A percentile compares a stretch with the other conserved stretches of the same genome.
Evolutionary conservation across 2,113 vertebrate species (phyloP).

Genomic region (Calyptomena viridis): DNA sequence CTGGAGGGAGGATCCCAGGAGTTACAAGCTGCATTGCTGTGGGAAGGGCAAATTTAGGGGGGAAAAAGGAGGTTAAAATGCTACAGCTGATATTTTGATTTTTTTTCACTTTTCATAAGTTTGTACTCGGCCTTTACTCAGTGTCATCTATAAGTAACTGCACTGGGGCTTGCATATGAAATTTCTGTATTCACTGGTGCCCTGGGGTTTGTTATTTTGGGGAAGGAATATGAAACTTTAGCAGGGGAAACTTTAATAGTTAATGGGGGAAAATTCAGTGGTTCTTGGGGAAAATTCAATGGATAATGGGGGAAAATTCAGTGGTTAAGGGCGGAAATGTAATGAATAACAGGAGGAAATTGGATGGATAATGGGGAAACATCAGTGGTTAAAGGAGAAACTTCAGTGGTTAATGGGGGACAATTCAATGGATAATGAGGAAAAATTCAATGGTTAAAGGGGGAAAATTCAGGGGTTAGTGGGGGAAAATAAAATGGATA

Average conservation of each 20-base stretch:
- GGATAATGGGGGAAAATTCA: background rate
- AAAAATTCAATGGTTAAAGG: background rate
- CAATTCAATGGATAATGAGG: background rate
- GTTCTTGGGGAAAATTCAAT: background rate
- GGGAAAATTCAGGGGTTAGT: background rate
- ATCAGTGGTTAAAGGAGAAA: background rate
- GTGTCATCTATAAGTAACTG: background rate
- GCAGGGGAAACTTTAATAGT: background rate
- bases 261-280: background rate
- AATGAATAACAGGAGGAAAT: background rate
- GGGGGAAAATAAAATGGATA: background rate
- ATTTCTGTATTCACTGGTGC: background rate
- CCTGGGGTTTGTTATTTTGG: background rate
- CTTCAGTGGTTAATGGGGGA: too few species aligned
- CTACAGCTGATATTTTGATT: accelerated
- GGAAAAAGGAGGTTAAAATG: background rate
- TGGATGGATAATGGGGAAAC: background rate
- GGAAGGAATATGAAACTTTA: background rate
- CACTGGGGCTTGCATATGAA: background rate
- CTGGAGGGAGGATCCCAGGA: background rate
- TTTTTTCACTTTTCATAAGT: background rate
- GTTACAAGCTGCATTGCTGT: accelerated
- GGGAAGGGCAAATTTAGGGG: background rate
- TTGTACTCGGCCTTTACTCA: accelerated
- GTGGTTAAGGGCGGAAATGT: background rate